Evolutionary conservation across 2,797 vertebrate genomes (phyloP), one percentile per base, ranked within the genome.

Genomic region (Phrynocephalus vlangalii): DNA sequence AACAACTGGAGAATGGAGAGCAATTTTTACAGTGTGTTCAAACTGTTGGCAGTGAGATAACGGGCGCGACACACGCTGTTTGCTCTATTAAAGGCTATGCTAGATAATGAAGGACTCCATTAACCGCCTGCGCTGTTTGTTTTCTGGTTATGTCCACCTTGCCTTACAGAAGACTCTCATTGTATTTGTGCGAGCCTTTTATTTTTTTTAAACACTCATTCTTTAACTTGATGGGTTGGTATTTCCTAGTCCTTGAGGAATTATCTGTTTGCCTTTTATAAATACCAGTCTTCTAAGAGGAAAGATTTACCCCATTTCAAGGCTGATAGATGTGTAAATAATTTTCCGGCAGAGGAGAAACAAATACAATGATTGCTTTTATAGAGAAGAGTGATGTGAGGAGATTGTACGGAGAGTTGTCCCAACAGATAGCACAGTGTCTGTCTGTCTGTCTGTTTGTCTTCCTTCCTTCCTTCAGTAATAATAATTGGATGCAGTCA

Each of bases 1-100:
- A 94, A 98, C 98, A 98, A 97, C 97, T 97, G 97, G 98, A 99
- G 98, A 98, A 98, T 98, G 97, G 98, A 98, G 97, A 97, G 96
- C 96, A 96, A 96, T 98, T 99, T 94, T 98, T 98, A 98, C 97
- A 95, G 97, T 97, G 96, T 96, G 94, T 95, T 94, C 94, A 44
- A 92, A 94, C 97, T 97, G 97, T 97, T 96, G 96, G 94, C 90
- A 93, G 96, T 97, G 96, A 97, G 98, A 98, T 98, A 98, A 98
- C 97, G 97, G 96, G 96, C 92, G 93, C 96, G 93, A 94, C 96
- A 97, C 96, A 96, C 68, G 72, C 94, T 89, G 79, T 92, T 94
- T 96, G 97, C 97, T 97, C 97, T 95, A 97, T 98, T 97, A 97
- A 96, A 97, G 95, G 92, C 95, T 95, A 95, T 92, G 88, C 92